Evolutionary conservation across 2,797 vertebrate genomes (phyloP).

Genomic region (Pelobates cultripes): DNA sequence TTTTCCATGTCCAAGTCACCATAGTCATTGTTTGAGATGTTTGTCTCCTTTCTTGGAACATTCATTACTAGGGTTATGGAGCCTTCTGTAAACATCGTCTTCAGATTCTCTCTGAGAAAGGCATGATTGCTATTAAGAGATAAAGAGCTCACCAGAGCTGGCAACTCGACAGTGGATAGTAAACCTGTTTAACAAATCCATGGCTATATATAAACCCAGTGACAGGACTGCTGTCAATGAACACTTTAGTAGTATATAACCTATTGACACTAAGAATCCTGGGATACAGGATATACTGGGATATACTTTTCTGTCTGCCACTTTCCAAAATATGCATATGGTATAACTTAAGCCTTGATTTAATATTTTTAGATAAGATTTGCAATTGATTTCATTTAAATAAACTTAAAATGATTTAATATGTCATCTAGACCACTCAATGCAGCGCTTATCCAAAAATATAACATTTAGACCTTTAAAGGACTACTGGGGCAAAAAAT

Average conservation of each 20-base stretch:
- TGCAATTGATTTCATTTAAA: no score
- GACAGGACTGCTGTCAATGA: conserved; percentile 76
- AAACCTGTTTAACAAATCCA: conserved; percentile 65
- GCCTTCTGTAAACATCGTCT: conserved; percentile 60
- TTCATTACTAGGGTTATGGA: conserved; percentile 60
- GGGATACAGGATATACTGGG: no score
- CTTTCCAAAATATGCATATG: no score
- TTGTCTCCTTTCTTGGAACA: conserved; percentile 61
- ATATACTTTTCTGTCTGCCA: no score
- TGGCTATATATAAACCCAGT: conserved; percentile 52
- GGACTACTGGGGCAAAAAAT: no score
- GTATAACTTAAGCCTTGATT: no score
- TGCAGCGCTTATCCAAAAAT: no score
- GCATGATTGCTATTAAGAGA: conserved; percentile 89
- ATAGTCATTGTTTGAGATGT: conserved; percentile 63
- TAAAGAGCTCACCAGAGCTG: conserved; percentile 85
- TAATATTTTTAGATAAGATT: no score
- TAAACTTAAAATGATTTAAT: no score
- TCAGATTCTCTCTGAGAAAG: conserved; percentile 73
- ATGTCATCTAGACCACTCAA: no score
- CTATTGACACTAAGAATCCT: conserved; percentile 2
- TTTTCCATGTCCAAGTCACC: conserved; percentile 65
- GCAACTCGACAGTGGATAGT: conserved; percentile 88
- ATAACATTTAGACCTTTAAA: no score
- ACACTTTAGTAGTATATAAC: conserved; percentile 62